Evolutionary conservation across 2,797 vertebrate genomes (phyloP).

Genomic region (Eurystomus glaucurus): DNA sequence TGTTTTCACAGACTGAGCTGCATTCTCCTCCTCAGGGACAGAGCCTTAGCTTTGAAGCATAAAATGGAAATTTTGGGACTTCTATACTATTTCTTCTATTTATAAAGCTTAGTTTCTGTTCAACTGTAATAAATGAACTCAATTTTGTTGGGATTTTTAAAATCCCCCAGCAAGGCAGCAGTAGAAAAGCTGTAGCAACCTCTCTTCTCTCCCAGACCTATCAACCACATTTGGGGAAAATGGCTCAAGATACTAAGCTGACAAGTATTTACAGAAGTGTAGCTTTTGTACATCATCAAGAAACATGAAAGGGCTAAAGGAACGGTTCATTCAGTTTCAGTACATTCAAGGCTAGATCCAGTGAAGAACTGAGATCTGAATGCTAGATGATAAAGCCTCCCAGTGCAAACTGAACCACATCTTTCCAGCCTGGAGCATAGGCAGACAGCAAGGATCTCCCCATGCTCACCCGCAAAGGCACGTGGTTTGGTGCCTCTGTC

Average conservation of each 20-base stretch:
- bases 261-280: not conserved
- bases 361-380: not conserved
- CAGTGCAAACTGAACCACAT: not conserved
- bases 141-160: no score
- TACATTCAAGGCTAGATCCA: not conserved
- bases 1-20: not conserved
- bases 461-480: fast-evolving
- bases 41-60: not conserved
- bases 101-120: not conserved
- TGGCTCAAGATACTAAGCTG: not conserved
- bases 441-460: not conserved
- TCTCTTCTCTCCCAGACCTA: not conserved
- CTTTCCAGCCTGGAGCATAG: fast-evolving
- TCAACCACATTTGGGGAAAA: not conserved
- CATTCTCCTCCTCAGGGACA: not conserved
- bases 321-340: not conserved
- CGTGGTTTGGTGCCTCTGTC: fast-evolving
- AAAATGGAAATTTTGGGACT: not conserved
- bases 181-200: not conserved
- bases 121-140: not conserved
- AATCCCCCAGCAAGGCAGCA: not conserved
- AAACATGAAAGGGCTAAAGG: not conserved
- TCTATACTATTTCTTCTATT: not conserved
- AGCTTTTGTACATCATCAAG: not conserved
- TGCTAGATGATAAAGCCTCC: not conserved